Base-by-base conservation (phyloP, 2,888 invertebrate species). In the Schizotus pectinicornis region DNA sequence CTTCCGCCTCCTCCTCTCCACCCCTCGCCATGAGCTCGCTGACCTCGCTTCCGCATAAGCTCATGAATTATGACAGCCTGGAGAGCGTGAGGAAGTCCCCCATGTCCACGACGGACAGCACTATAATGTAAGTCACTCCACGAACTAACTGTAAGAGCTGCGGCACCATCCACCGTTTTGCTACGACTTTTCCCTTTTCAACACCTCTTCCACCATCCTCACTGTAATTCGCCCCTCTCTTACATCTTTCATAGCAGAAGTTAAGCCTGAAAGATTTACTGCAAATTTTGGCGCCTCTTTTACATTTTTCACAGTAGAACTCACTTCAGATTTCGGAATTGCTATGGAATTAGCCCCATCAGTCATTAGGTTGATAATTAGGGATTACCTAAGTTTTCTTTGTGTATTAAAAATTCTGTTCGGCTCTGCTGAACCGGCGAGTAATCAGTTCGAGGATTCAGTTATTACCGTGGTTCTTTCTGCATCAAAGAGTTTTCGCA, bases 11-110 rank as follows among this genome's bases (percentile, higher is more conserved):
- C 8, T 85, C 86, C 75, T 86, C 86, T 0, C 86, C 86, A 52
- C 85, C 86, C 54, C 81, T 86, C 32, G 77, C 77, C 8, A 76
- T 80, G 75, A 85, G 85, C 52, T 86, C 86, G 39, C 77, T 87
- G 41, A 84, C 86, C 48, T 86, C 87, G 1, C 80, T 86, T 60
- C 85, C 85, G 3, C 76, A 75, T 55, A 80, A 81, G 70, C 73
- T 81, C 65, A 76, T 81, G 69, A 81, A 79, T 65, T 82, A 81
- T 64, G 82, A 82, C 61, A 81, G 82, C 64, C 67, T 82, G 60
- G 82, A 82, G 63, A 81, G 79, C 64, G 81, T 82, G 5, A 73
- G 81, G 61, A 81, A 81, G 67, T 80, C 81, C 2, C 80, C 81
- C 1, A 72, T 77, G 6, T 77, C 79, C n/a, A 75, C 74, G 31